phyloP scores from a whole-genome alignment of 1,140 invertebrate genomes.

The Rhynchophorus ferrugineus region DNA sequence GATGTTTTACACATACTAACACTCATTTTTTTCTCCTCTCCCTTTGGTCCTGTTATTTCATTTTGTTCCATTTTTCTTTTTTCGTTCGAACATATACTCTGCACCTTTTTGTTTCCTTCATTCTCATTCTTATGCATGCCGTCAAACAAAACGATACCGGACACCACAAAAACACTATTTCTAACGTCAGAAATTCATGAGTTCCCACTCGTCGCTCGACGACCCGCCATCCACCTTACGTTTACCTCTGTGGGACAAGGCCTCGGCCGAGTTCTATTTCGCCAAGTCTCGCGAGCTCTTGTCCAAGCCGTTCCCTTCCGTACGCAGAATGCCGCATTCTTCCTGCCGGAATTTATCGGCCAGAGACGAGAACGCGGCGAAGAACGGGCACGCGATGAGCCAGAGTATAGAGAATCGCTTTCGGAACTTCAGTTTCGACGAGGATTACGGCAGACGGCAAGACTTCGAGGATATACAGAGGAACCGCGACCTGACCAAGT shows the following conservation, averaged over 20 bases:
- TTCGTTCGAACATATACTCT: slow-evolving; percentile 5
- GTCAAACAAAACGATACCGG: neutral
- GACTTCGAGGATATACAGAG: neutral
- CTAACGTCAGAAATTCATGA: slow-evolving; percentile 30
- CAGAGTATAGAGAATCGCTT: slow-evolving; percentile 28
- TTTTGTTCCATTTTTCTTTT: slow-evolving; percentile 23
- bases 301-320: slow-evolving; percentile 47
- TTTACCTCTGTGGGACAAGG: slow-evolving; percentile 62
- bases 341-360: slow-evolving; percentile 27
- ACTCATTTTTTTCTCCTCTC: slow-evolving; percentile 25
- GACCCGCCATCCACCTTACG: slow-evolving; percentile 43
- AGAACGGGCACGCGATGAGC: slow-evolving; percentile 11
- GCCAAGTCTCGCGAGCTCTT: slow-evolving; percentile 62
- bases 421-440: slow-evolving; percentile 33
- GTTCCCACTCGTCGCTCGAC: slow-evolving; percentile 37
- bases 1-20: slow-evolving; percentile 32
- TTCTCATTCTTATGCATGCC: neutral
- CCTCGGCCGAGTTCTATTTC: slow-evolving; percentile 65
- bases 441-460: slow-evolving; percentile 17
- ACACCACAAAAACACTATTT: neutral
- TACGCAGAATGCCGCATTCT: slow-evolving; percentile 25
- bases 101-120: slow-evolving; percentile 3
- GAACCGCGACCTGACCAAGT: slow-evolving; percentile 37
- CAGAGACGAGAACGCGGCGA: slow-evolving; percentile 4
- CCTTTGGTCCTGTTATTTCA: slow-evolving; percentile 11